A percentile compares a stretch with the other conserved stretches of the same genome.
These are phyloP conservation scores for Coracopsis vasa DNA, from an alignment of 2,113 vertebrate species.

Conservation along the genomic window DNA sequence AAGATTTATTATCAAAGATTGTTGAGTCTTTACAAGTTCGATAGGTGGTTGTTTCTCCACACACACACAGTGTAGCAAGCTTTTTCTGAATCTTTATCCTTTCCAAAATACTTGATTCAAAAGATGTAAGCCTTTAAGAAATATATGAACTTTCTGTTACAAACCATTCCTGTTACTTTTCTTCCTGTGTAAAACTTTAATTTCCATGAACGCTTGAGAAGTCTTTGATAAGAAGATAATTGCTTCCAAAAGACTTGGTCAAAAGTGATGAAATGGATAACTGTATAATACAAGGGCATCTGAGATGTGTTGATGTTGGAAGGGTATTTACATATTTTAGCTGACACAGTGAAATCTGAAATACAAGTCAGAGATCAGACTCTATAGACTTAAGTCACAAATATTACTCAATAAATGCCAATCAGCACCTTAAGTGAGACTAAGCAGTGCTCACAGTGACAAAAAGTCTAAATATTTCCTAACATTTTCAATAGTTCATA, in stretches of 20 bases:
- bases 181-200: neutral
- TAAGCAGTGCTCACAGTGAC: neutral
- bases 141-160: neutral
- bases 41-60: neutral
- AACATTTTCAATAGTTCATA: constrained; percentile 28
- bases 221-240: constrained; percentile 19
- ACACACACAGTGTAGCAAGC: neutral
- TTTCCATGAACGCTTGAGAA: neutral
- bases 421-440: constrained; percentile 7
- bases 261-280: constrained; percentile 28
- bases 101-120: neutral
- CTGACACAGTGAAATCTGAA: neutral
- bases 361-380: neutral
- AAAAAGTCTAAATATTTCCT: constrained; percentile 33
- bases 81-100: neutral
- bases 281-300: neutral
- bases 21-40: constrained; percentile 20
- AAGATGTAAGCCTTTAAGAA: neutral
- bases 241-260: constrained; percentile 1
- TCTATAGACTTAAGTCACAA: constrained; percentile 25
- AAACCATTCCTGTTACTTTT: neutral
- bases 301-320: constrained; percentile 14
- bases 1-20: constrained; percentile 52
- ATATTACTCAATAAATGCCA: constrained; percentile 49
- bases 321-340: constrained; percentile 48